Percentiles rank a stretch among this genome's conserved stretches.
phyloP scores from a whole-genome alignment of 2,113 vertebrate genomes.

The Pterocles burchelli region DNA sequence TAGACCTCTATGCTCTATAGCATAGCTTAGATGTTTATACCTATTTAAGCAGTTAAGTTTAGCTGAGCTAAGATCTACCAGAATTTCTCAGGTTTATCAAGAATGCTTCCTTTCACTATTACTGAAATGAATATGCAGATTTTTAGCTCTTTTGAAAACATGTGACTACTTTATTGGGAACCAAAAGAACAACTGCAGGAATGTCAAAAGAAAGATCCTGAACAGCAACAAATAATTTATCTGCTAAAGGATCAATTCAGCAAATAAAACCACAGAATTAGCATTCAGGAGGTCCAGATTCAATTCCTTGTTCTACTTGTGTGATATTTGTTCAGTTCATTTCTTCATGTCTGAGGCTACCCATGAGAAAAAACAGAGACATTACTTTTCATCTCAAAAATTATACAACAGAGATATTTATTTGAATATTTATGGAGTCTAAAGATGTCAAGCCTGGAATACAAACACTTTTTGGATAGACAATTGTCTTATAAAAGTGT shows the following conservation, averaged over 20 bases:
- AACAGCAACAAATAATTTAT: not conserved
- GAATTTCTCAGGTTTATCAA: not conserved
- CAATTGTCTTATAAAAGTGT: not conserved
- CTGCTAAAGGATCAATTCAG: not conserved
- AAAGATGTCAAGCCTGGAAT: not conserved
- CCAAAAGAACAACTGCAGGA: not conserved
- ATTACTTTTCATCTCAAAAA: not conserved
- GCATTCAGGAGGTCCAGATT: not conserved
- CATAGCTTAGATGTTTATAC: not conserved
- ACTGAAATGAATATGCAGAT: not conserved
- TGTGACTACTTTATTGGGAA: not conserved
- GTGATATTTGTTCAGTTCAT: not conserved
- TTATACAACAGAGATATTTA: not conserved
- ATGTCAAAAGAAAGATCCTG: not conserved
- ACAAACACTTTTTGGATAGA: not conserved
- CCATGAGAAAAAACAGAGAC: not conserved
- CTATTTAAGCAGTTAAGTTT: not conserved
- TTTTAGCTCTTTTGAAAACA: not conserved
- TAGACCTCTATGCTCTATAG: not conserved
- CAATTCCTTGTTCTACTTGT: not conserved
- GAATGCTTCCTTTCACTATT: not conserved
- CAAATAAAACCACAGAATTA: not conserved
- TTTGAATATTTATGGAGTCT: not conserved
- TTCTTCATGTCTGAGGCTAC: not conserved
- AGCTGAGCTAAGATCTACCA: not conserved